Percentiles rank a stretch among this genome's conserved stretches.
Evolutionary conservation across 1,140 invertebrate species (phyloP).

Genomic region (Tetranychus urticae): DNA sequence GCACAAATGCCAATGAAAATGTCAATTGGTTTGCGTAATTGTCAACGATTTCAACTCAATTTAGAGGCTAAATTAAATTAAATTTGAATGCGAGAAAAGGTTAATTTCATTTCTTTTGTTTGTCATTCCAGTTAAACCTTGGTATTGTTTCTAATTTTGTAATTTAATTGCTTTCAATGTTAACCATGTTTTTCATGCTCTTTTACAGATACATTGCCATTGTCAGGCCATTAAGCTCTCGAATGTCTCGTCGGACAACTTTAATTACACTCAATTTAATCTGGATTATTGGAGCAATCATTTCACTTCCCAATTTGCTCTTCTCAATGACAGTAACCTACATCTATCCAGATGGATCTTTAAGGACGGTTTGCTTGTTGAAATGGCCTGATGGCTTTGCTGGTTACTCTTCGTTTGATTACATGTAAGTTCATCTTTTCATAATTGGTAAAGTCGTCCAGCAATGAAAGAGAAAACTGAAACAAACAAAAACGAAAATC

Average conservation of each 20-base stretch:
- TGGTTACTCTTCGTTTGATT: constrained; percentile 3
- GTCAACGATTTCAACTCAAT: too few relatives aligned
- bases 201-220: constrained; percentile 47
- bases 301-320: constrained; percentile 58
- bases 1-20: too few relatives aligned
- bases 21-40: too few relatives aligned
- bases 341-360: constrained; percentile 31
- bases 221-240: constrained; percentile 54
- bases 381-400: constrained; percentile 5
- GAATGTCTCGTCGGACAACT: constrained; percentile 48
- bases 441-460: not conserved
- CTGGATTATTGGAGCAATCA: constrained; percentile 47
- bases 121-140: too few relatives aligned
- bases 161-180: too few relatives aligned
- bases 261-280: constrained; percentile 41
- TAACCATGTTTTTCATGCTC: not conserved
- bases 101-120: too few relatives aligned
- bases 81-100: too few relatives aligned
- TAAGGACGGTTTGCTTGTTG: constrained; percentile 22
- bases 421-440: constrained; percentile 4
- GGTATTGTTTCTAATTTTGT: too few relatives aligned
- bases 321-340: constrained; percentile 42
- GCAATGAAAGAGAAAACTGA: too few relatives aligned
- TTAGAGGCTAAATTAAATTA: too few relatives aligned
- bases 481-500: too few relatives aligned